These are phyloP conservation scores for Whitmania pigra DNA, from an alignment of 1,140 invertebrate genomes.

Conservation along the genomic window DNA sequence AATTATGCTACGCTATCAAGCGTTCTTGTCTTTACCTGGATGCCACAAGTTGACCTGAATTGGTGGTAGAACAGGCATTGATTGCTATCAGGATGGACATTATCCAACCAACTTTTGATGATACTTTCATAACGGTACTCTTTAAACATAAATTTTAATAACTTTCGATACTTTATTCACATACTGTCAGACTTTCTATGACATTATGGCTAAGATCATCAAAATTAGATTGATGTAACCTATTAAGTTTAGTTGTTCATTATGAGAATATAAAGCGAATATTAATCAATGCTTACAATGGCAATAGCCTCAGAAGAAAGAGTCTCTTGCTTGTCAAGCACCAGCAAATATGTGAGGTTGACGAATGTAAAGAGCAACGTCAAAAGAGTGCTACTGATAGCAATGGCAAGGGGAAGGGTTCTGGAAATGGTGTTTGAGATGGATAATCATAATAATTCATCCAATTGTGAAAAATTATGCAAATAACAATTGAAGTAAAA, in stretches of 20 bases:
- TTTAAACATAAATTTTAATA: neutral
- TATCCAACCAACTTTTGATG: too few species aligned
- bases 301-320: constrained; percentile 80
- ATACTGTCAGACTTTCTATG: neutral
- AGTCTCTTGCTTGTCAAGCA: constrained; percentile 66
- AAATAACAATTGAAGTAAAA: too few species aligned
- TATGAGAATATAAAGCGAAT: too few species aligned
- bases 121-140: too few species aligned
- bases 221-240: neutral
- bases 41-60: too few species aligned
- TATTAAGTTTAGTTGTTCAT: too few species aligned
- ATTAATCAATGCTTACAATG: constrained; percentile 51
- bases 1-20: too few species aligned
- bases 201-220: neutral
- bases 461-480: too few species aligned
- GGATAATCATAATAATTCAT: neutral
- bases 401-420: constrained; percentile 85
- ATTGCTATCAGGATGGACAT: too few species aligned
- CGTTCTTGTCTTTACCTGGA: too few species aligned
- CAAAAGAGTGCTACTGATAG: constrained; percentile 77
- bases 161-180: neutral
- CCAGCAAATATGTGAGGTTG: constrained; percentile 89
- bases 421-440: constrained; percentile 42
- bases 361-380: constrained; percentile 85
- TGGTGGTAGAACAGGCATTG: too few species aligned